These are phyloP conservation scores for Limenitis camilla DNA, from an alignment of 2,888 invertebrate species.

Conservation along the genomic window DNA sequence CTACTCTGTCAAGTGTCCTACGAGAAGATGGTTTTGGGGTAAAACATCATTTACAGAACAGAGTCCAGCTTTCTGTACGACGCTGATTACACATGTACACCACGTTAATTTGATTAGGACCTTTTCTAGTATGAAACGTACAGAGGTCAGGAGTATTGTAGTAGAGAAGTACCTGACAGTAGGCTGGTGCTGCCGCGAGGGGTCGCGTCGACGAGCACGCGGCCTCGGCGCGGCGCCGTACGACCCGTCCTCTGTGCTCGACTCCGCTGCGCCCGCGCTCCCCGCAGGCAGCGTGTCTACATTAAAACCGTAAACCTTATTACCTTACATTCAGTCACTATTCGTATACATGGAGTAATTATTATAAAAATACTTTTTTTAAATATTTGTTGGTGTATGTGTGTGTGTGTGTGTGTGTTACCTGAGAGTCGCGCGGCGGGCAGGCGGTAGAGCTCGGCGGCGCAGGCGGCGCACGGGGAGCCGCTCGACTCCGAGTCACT, in stretches of 20 bases:
- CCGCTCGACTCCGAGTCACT: slow-evolving; percentile 62
- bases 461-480: slow-evolving; percentile 60
- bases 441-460: slow-evolving; percentile 45
- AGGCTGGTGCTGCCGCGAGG: slow-evolving; percentile 31
- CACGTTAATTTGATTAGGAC: no score
- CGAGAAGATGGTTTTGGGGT: not conserved
- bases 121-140: no score
- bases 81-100: no score
- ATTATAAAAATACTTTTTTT: not conserved
- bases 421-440: slow-evolving; percentile 44
- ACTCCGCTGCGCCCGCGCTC: slow-evolving; percentile 34
- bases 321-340: no score
- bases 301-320: not conserved
- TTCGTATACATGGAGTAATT: not conserved
- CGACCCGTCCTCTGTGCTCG: slow-evolving; percentile 47
- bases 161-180: slow-evolving; percentile 34
- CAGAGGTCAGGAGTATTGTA: not conserved
- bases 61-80: no score
- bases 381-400: not conserved
- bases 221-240: slow-evolving; percentile 31
- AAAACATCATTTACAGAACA: no score
- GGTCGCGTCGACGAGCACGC: slow-evolving; percentile 31
- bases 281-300: slow-evolving; percentile 41
- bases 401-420: slow-evolving; percentile 10
- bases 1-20: not conserved